phyloP scores from a whole-genome alignment of 1,140 invertebrate species.

The Anadara kagoshimensis region DNA sequence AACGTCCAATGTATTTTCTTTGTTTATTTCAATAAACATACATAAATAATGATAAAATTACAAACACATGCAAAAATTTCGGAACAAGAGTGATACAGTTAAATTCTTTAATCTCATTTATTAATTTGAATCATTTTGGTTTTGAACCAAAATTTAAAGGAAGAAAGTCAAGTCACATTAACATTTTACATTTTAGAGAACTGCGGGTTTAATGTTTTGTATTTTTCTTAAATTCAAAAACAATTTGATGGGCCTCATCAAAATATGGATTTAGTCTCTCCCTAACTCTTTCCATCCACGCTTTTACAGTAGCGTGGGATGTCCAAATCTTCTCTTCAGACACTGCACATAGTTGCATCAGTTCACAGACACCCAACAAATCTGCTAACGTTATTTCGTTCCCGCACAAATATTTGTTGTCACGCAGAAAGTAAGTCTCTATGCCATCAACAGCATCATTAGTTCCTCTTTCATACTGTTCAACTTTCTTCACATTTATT shows the following conservation, averaged over 20 bases:
- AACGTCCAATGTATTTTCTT: no score
- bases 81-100: no score
- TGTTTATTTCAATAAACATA: no score
- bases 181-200: no score
- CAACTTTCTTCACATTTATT: conserved; percentile 55
- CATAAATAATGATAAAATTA: no score
- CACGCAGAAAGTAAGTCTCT: conserved; percentile 75
- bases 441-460: conserved; percentile 64
- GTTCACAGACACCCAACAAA: conserved; percentile 86
- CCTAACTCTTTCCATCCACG: conserved; percentile 81
- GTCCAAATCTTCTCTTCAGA: conserved; percentile 79
- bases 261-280: conserved; percentile 79
- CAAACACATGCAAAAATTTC: no score
- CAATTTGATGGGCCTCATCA: conserved; percentile 79
- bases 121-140: no score
- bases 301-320: conserved; percentile 77
- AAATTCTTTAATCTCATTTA: no score
- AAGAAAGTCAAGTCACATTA: no score
- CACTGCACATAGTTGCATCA: conserved; percentile 87
- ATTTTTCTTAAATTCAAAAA: no score
- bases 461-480: conserved; percentile 54
- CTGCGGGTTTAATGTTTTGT: no score
- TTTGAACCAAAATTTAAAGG: no score
- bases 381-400: conserved; percentile 84
- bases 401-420: conserved; percentile 81